These are phyloP conservation scores for Ips nitidus DNA, from an alignment of 1,140 invertebrate species.

Conservation along the genomic window DNA sequence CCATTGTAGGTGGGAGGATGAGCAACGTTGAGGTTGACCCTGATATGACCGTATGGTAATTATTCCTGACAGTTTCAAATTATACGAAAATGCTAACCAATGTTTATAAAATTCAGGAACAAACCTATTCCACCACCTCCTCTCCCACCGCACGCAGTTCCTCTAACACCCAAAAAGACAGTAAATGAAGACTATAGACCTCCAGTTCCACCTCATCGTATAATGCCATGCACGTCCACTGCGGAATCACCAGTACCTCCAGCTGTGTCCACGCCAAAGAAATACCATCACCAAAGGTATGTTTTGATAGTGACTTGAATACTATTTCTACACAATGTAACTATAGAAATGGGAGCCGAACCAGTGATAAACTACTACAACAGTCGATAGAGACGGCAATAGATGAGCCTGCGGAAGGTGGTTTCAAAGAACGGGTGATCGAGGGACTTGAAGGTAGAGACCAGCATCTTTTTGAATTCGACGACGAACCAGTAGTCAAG, in stretches of 20 bases:
- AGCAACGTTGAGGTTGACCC: constrained; percentile 38
- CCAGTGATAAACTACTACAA: constrained; percentile 31
- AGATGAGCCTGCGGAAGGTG: constrained; percentile 7
- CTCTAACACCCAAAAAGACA: constrained; percentile 29
- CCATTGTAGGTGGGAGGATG: constrained; percentile 28
- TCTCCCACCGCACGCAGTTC: constrained; percentile 57
- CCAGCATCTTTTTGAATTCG: constrained; percentile 48
- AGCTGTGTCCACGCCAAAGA: constrained; percentile 25
- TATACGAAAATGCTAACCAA: background rate
- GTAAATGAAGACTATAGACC: constrained; percentile 73
- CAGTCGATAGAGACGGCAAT: constrained; percentile 10
- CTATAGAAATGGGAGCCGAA: constrained; percentile 37
- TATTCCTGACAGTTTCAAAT: constrained; percentile 1
- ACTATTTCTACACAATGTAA: background rate
- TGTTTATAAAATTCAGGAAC: constrained; percentile 41
- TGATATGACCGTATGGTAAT: constrained; percentile 47
- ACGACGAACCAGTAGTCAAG: constrained; percentile 46
- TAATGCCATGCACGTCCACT: constrained; percentile 51
- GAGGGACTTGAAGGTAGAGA: constrained; percentile 37
- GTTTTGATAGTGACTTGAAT: background rate
- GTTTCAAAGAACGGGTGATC: constrained; percentile 27
- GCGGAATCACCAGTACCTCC: constrained; percentile 30
- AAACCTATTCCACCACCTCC: constrained; percentile 56
- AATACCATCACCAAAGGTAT: constrained; percentile 32
- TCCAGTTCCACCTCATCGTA: constrained; percentile 82